A percentile compares a stretch with the other conserved stretches of the same genome.
Conservation (phyloP, 2,888 invertebrate species). For the Ctenicera cuprea region DNA sequence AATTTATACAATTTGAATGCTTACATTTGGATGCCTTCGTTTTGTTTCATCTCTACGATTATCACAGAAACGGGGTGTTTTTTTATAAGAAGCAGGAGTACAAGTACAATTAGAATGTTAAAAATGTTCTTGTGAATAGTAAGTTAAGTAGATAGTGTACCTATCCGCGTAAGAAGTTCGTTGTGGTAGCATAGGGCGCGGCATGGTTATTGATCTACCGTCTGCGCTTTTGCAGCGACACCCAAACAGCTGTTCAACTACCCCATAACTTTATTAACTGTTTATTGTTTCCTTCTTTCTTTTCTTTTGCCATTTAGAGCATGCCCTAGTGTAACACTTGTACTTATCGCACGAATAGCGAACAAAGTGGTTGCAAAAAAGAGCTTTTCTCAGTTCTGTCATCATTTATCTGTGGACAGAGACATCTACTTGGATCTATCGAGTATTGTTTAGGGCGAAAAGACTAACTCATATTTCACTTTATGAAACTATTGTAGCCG, state of each 20-base stretch:
- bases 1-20: too few relatives aligned
- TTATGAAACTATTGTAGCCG: too few relatives aligned
- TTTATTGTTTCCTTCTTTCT: slow-evolving; percentile 46
- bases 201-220: slow-evolving; percentile 54
- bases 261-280: slow-evolving; percentile 55
- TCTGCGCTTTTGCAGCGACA: slow-evolving; percentile 51
- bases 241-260: slow-evolving; percentile 57
- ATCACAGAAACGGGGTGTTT: too few relatives aligned
- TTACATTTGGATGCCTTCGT: too few relatives aligned
- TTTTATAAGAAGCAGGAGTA: too few relatives aligned
- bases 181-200: slow-evolving; percentile 53
- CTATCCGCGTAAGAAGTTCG: slow-evolving; percentile 34
- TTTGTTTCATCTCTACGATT: too few relatives aligned
- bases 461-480: too few relatives aligned
- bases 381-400: neutral
- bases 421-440: too few relatives aligned
- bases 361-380: neutral
- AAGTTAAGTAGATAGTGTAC: neutral
- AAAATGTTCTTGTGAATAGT: neutral
- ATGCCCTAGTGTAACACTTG: slow-evolving; percentile 25
- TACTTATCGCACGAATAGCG: slow-evolving; percentile 4
- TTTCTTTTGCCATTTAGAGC: slow-evolving; percentile 27
- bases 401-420: neutral
- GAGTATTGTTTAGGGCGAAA: too few relatives aligned
- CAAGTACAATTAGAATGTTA: too few relatives aligned